These are phyloP conservation scores for Dysmachus trigonus DNA, from an alignment of 2,888 invertebrate species.

Conservation along the genomic window DNA sequence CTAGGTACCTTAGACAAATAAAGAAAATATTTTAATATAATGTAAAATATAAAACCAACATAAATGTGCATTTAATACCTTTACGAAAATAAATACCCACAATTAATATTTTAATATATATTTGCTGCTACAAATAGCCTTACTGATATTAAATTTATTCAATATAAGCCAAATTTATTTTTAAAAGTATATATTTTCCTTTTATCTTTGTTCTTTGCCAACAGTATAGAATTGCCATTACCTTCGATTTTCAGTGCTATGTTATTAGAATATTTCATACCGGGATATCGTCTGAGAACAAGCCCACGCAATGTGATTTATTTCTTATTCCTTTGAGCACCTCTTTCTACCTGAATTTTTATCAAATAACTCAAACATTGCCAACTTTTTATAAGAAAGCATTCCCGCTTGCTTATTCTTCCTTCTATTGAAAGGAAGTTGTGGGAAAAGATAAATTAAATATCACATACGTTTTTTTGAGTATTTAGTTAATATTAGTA, in stretches of 20 bases:
- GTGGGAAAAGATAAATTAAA: background rate
- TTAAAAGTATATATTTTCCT: background rate
- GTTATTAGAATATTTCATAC: background rate
- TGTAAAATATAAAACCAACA: no score
- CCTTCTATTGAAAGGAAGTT: background rate
- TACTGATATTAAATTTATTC: background rate
- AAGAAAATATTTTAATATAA: no score
- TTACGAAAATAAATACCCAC: no score
- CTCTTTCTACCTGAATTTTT: background rate
- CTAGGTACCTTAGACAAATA: no score
- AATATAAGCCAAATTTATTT: background rate
- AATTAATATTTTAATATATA: no score
- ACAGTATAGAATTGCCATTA: background rate
- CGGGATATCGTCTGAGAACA: background rate
- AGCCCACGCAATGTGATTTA: background rate
- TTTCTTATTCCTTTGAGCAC: background rate
- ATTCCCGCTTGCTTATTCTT: background rate
- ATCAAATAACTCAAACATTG: background rate
- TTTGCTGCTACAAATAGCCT: background rate
- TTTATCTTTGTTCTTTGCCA: background rate
- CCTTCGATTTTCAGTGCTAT: background rate
- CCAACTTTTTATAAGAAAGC: background rate
- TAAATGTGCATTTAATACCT: no score
- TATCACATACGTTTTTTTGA: background rate
- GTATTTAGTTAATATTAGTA: background rate